Conservation (phyloP, 1,140 invertebrate species). For the Caenorhabditis latens region DNA sequence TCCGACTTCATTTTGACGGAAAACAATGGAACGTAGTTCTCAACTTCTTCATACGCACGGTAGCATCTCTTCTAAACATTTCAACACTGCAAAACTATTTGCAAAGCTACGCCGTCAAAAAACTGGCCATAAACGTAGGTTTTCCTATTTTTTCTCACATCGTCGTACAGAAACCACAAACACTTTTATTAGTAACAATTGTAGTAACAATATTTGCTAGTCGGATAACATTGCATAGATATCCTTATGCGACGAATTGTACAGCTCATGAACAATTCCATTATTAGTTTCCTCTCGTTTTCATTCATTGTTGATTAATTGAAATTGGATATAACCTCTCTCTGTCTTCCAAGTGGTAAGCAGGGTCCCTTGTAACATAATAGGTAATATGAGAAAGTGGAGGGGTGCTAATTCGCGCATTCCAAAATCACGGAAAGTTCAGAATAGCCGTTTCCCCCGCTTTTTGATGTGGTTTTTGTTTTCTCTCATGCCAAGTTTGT, state of each 20-base stretch:
- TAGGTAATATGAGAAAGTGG: conserved; percentile 34
- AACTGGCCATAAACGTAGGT: conserved; percentile 47
- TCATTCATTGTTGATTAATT: conserved; percentile 15
- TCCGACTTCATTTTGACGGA: neutral
- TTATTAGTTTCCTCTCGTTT: conserved; percentile 4
- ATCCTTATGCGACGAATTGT: neutral
- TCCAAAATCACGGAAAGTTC: neutral
- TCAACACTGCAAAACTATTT: conserved; percentile 31
- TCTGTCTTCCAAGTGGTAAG: neutral
- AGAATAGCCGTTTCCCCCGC: neutral
- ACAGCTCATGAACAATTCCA: conserved; percentile 51
- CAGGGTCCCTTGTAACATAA: conserved; percentile 21
- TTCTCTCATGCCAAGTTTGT: neutral
- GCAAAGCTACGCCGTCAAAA: conserved; percentile 42
- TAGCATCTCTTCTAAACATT: conserved; percentile 12
- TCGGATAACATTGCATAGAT: neutral
- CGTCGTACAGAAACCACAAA: neutral
- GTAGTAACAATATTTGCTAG: conserved; percentile 29
- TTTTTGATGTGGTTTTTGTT: neutral
- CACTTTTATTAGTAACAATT: conserved; percentile 2
- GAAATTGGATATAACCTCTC: conserved; percentile 5
- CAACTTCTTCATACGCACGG: conserved; percentile 16
- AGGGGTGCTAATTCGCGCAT: conserved; percentile 13
- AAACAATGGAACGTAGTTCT: conserved; percentile 49
- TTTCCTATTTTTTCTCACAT: neutral